Evolutionary conservation across 23 tunicate genomes (phyloP).

Genomic region (Phallusia fumigata): DNA sequence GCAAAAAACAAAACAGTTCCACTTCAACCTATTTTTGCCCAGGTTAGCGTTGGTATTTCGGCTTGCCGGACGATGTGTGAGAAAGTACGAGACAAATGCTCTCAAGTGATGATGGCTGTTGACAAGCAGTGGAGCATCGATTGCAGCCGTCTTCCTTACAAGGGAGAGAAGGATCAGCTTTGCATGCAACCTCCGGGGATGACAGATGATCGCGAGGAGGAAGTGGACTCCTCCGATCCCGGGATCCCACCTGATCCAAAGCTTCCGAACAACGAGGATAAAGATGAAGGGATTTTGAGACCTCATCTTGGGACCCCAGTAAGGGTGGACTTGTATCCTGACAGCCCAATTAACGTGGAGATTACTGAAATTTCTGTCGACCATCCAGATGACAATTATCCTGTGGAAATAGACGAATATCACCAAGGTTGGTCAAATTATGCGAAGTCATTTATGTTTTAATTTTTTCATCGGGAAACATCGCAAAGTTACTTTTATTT

Average conservation of each 20-base stretch:
- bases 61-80: conserved; percentile 83
- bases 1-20: not conserved
- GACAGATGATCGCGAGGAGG: not conserved
- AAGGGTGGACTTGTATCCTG: not conserved
- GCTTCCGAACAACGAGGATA: not conserved
- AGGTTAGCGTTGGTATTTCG: conserved; percentile 66
- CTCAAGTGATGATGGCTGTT: conserved; percentile 40
- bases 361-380: not conserved
- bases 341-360: not conserved
- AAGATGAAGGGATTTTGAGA: not conserved
- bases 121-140: conserved; percentile 61
- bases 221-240: not conserved
- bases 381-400: conserved; percentile 1
- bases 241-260: not conserved
- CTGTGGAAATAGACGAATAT: not conserved
- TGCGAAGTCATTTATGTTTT: not conserved
- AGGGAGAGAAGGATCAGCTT: conserved; percentile 22
- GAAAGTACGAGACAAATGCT: conserved; percentile 57
- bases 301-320: not conserved
- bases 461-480: not conserved
- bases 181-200: conserved; percentile 52
- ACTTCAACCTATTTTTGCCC: not conserved
- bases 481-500: no score
- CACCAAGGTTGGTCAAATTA: not conserved
- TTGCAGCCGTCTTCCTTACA: conserved; percentile 51